These are phyloP conservation scores for Anolis apletophallus DNA, from an alignment of 2,797 vertebrate species.

Conservation along the genomic window DNA sequence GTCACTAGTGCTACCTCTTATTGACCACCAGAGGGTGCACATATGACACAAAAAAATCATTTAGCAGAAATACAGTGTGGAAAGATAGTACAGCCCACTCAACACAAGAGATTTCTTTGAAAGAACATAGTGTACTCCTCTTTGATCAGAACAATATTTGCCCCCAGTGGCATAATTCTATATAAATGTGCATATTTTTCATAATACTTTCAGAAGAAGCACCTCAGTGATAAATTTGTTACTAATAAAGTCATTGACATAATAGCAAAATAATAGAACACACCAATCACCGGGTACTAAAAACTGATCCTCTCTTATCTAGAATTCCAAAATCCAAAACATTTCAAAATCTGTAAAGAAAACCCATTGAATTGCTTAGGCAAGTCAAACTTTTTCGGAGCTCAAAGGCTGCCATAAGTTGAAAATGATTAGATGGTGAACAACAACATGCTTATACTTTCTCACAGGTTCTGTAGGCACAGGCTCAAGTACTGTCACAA, in stretches of 20 bases:
- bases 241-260: no score
- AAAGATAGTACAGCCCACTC: neutral
- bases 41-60: neutral
- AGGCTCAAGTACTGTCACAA: no score
- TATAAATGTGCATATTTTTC: neutral
- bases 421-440: no score
- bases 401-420: no score
- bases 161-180: neutral
- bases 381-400: no score
- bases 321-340: no score
- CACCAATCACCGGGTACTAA: neutral
- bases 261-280: conserved; percentile 5
- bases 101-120: neutral
- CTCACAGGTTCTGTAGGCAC: no score
- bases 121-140: neutral
- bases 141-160: neutral
- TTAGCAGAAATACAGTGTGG: neutral
- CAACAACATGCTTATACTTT: no score
- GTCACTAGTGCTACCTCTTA: neutral
- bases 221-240: neutral
- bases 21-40: conserved; percentile 48
- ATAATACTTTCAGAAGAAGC: neutral
- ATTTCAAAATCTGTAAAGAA: no score
- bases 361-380: no score
- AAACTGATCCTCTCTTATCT: no score